Evolutionary conservation across 2,113 vertebrate species (phyloP).

Genomic region (Nyctereutes procyonoides): DNA sequence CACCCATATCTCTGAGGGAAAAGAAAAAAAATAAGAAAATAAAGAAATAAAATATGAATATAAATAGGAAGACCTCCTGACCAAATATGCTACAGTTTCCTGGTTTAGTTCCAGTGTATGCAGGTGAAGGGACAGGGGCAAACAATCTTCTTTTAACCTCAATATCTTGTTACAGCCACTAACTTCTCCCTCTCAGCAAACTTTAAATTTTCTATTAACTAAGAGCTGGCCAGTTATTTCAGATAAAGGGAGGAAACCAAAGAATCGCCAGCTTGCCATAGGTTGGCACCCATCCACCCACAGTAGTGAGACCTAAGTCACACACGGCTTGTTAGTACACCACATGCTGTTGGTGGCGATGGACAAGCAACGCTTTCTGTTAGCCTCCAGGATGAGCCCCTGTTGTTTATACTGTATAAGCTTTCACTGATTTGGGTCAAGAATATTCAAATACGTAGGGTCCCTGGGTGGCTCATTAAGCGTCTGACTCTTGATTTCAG

Average conservation of each 20-base stretch:
- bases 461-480: background rate
- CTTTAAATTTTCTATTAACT: background rate
- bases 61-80: background rate
- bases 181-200: background rate
- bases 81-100: background rate
- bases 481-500: background rate
- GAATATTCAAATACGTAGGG: background rate
- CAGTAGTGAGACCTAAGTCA: background rate
- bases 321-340: accelerated
- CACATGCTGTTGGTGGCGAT: background rate
- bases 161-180: accelerated
- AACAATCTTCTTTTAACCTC: background rate
- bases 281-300: too few species aligned
- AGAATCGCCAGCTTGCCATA: background rate
- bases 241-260: background rate
- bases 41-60: background rate
- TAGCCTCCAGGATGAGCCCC: background rate
- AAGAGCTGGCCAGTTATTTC: background rate
- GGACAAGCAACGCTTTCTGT: background rate
- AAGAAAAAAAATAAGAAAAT: background rate
- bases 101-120: background rate
- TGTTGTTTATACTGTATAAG: background rate
- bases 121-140: background rate
- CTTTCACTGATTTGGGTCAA: background rate
- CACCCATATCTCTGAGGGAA: background rate